phyloP scores from a whole-genome alignment of 1,140 invertebrate genomes.

The Ostrea edulis region DNA sequence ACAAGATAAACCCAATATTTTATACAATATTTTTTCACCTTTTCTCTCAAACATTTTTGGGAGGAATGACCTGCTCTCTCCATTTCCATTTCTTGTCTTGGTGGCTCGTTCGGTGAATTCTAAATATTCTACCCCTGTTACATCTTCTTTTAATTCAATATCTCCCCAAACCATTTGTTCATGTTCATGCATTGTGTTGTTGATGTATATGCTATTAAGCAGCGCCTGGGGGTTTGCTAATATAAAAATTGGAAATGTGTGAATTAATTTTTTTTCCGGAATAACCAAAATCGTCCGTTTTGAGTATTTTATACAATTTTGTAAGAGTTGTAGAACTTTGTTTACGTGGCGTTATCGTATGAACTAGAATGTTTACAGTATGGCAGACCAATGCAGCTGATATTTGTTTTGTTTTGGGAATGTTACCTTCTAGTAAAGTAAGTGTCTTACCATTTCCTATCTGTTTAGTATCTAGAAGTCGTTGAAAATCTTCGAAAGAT shows the following conservation, averaged over 20 bases:
- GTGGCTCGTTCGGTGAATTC: constrained; percentile 46
- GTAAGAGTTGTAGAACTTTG: not conserved
- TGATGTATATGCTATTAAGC: constrained; percentile 38
- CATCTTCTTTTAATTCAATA: constrained; percentile 9
- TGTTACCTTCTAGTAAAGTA: not conserved
- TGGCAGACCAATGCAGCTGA: not conserved
- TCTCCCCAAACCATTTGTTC: constrained; percentile 18
- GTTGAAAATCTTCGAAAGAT: not conserved
- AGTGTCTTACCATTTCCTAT: constrained; percentile 36
- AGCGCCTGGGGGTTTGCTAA: constrained; percentile 25
- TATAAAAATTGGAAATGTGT: not conserved
- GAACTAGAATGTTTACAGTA: not conserved
- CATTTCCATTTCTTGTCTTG: constrained; percentile 33
- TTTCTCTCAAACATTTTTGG: constrained; percentile 44
- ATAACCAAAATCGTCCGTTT: not conserved
- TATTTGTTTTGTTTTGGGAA: not conserved
- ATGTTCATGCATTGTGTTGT: constrained; percentile 44
- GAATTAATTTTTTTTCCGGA: not conserved
- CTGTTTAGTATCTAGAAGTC: not conserved
- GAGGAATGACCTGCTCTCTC: constrained; percentile 23
- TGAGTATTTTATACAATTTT: not conserved
- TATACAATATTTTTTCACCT: not conserved
- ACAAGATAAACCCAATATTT: not conserved
- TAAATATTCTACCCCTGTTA: constrained; percentile 7
- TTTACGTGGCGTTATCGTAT: not conserved